Evolutionary conservation across 2,113 vertebrate species (phyloP).

Genomic region (Bubo bubo): DNA sequence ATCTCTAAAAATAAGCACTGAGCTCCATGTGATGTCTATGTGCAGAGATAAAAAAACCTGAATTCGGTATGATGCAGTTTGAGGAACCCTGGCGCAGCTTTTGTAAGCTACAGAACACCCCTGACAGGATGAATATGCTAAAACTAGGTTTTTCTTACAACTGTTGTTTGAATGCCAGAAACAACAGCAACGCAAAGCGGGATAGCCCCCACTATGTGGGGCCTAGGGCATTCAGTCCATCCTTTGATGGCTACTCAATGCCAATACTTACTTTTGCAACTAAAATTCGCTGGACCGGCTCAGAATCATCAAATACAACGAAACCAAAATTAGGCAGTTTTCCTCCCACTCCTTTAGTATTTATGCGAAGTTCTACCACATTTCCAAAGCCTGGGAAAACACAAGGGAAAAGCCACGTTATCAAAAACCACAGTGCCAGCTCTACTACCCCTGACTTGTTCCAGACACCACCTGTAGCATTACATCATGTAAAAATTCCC

Average conservation of each 20-base stretch:
- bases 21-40: background rate
- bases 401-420: background rate
- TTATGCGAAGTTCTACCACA: slow-evolving; percentile 96
- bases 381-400: slow-evolving; percentile 87
- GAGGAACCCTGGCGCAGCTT: background rate
- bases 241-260: background rate
- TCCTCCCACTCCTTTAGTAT: slow-evolving; percentile 96
- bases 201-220: fast-evolving
- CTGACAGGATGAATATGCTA: fast-evolving
- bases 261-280: slow-evolving; percentile 91
- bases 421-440: fast-evolving
- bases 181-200: background rate
- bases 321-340: slow-evolving; percentile 98
- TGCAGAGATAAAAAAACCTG: background rate
- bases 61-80: fast-evolving
- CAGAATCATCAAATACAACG: slow-evolving; percentile 96
- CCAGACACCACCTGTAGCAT: fast-evolving
- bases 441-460: background rate
- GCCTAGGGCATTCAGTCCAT: background rate
- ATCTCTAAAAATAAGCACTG: background rate
- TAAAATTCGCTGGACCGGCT: slow-evolving; percentile 95
- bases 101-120: background rate
- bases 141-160: background rate
- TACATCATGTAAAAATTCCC: fast-evolving
- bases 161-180: background rate